Percentiles rank a stretch among this genome's conserved stretches.
phyloP scores from a whole-genome alignment of 2,113 vertebrate species.

The Garra rufa region DNA sequence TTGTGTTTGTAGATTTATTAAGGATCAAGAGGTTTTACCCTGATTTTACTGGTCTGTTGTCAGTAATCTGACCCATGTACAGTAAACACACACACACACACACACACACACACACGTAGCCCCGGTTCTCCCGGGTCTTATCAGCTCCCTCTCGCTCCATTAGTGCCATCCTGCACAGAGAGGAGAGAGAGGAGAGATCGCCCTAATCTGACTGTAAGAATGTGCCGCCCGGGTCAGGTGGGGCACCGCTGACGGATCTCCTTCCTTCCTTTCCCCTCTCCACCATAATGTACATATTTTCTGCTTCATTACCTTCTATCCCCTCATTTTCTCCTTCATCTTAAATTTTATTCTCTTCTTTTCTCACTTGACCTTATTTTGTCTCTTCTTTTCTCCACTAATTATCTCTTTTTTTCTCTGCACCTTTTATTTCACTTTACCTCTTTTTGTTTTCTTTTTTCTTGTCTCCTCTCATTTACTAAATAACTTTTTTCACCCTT shows the following conservation, averaged over 20 bases:
- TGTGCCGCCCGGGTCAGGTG: constrained; percentile 75
- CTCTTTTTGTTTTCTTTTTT: too few species aligned
- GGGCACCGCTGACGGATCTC: constrained; percentile 56
- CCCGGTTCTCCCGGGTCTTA: constrained; percentile 71
- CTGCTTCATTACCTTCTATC: constrained; percentile 47
- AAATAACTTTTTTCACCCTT: too few species aligned
- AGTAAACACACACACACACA: constrained; percentile 53
- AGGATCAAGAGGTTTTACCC: neutral
- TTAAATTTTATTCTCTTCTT: neutral
- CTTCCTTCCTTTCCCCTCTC: constrained; percentile 37
- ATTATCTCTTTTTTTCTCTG: too few species aligned
- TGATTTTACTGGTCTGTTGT: constrained; percentile 13
- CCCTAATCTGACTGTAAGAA: constrained; percentile 79
- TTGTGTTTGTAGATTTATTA: neutral
- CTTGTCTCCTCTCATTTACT: too few species aligned
- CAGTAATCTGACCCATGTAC: constrained; percentile 59
- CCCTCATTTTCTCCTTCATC: neutral
- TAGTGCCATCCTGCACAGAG: constrained; percentile 78
- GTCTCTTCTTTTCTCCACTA: too few species aligned
- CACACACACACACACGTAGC: constrained; percentile 48
- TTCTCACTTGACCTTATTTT: too few species aligned
- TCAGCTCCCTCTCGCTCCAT: constrained; percentile 76
- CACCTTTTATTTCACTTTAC: too few species aligned
- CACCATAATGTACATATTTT: constrained; percentile 1
- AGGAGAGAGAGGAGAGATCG: constrained; percentile 66